Percentiles rank a stretch among this genome's conserved stretches.
phyloP scores from a whole-genome alignment of 2,888 invertebrate species.

The Dolichopus griseipennis region DNA sequence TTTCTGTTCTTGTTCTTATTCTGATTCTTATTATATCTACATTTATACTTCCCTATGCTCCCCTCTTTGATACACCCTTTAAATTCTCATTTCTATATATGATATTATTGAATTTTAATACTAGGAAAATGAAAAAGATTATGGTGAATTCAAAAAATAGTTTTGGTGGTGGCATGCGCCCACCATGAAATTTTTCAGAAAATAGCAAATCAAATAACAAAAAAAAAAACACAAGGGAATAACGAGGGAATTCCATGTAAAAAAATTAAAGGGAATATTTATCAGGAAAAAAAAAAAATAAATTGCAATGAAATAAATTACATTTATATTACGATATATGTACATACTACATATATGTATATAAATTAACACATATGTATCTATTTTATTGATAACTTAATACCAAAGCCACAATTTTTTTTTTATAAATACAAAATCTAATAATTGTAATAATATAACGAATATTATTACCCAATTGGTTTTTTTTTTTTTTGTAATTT shows the following conservation, averaged over 20 bases:
- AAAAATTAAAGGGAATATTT: neutral
- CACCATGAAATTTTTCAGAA: neutral
- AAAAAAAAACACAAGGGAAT: neutral
- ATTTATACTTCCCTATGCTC: too few relatives aligned
- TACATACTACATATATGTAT: too few relatives aligned
- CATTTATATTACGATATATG: too few relatives aligned
- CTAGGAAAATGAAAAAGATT: too few relatives aligned
- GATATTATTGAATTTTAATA: too few relatives aligned
- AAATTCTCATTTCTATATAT: too few relatives aligned
- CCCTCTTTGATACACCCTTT: too few relatives aligned
- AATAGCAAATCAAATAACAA: neutral
- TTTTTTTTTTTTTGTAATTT: constrained; percentile 6
- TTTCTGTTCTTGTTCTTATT: neutral
- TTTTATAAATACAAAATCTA: too few relatives aligned
- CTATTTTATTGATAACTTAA: neutral
- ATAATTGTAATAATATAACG: neutral
- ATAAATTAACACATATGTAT: neutral
- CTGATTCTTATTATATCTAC: neutral
- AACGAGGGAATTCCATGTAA: neutral
- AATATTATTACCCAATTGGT: neutral
- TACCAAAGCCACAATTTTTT: neutral
- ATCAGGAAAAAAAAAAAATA: too few relatives aligned
- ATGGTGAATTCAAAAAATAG: neutral
- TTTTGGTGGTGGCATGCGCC: neutral
- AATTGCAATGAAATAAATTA: too few relatives aligned